Evolutionary conservation across 2,888 invertebrate genomes (phyloP).

Genomic region (Brachylomia viminalis): DNA sequence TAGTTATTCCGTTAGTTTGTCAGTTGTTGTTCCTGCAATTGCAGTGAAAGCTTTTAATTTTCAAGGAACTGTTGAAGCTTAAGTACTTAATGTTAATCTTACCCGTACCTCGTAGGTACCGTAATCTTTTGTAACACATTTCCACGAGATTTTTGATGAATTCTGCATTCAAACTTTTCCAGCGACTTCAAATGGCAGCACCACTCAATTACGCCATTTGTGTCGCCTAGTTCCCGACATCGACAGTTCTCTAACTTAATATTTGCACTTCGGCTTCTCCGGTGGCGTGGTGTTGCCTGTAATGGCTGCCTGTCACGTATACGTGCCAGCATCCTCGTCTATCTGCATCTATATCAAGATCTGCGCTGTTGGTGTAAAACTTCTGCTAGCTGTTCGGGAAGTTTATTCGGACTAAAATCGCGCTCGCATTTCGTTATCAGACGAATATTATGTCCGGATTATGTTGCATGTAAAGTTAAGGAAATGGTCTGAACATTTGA

Average conservation of each 20-base stretch:
- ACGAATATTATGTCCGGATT: background rate
- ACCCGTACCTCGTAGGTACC: background rate
- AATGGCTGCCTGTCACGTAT: conserved; percentile 36
- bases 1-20: too few relatives aligned
- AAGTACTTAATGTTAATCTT: background rate
- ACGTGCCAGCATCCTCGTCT: conserved; percentile 15
- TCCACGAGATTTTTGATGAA: background rate
- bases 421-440: background rate
- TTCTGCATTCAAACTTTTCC: conserved; percentile 2
- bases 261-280: conserved; percentile 41
- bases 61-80: background rate
- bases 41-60: background rate
- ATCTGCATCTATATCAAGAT: conserved; percentile 29
- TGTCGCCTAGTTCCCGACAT: conserved; percentile 36
- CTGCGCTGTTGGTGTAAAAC: conserved; percentile 6
- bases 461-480: background rate
- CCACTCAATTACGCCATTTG: conserved; percentile 26
- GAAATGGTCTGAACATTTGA: background rate
- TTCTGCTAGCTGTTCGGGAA: background rate
- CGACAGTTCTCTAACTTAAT: conserved; percentile 52
- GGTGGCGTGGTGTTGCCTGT: conserved; percentile 57
- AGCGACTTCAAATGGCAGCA: conserved; percentile 14
- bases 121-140: background rate
- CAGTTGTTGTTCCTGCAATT: too few relatives aligned
- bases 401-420: background rate